A percentile compares a stretch with the other conserved stretches of the same genome.
Conservation (phyloP, 1,140 invertebrate genomes). For the Cydia amplana region DNA sequence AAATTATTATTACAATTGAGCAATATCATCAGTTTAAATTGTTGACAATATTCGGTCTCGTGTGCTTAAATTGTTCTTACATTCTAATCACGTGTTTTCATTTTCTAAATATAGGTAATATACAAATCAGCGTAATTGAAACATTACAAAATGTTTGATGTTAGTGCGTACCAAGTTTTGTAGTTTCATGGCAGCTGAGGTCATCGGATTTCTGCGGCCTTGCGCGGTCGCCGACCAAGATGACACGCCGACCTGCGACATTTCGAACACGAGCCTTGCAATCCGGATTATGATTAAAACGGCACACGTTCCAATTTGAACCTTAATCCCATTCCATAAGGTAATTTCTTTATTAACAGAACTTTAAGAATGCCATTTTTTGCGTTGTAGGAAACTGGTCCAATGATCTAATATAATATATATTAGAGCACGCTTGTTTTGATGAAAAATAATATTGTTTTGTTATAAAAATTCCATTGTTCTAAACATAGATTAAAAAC, state of each 20-base stretch:
- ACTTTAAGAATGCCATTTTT: slow-evolving; percentile 16
- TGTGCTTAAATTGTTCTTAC: too few relatives aligned
- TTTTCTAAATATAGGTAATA: too few relatives aligned
- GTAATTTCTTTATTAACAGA: neutral
- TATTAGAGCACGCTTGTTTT: slow-evolving; percentile 26
- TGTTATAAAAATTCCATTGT: slow-evolving; percentile 18
- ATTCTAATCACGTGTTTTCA: too few relatives aligned
- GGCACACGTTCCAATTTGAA: neutral
- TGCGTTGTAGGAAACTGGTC: slow-evolving; percentile 31
- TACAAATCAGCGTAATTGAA: neutral
- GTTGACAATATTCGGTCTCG: too few relatives aligned
- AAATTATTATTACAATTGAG: too few relatives aligned
- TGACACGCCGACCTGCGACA: slow-evolving; percentile 62
- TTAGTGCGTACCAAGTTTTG: slow-evolving; percentile 35
- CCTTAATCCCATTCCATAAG: neutral
- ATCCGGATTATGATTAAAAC: slow-evolving; percentile 46
- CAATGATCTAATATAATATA: slow-evolving; percentile 26
- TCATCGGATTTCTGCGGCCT: slow-evolving; percentile 70
- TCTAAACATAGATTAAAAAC: neutral
- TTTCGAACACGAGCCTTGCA: slow-evolving; percentile 46
- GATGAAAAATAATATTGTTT: slow-evolving; percentile 10
- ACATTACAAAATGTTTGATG: neutral
- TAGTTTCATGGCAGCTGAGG: slow-evolving; percentile 57
- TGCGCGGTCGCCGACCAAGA: slow-evolving; percentile 71
- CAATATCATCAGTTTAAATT: too few relatives aligned